phyloP scores from a whole-genome alignment of 2,797 vertebrate genomes.

The Tenualosa ilisha region DNA sequence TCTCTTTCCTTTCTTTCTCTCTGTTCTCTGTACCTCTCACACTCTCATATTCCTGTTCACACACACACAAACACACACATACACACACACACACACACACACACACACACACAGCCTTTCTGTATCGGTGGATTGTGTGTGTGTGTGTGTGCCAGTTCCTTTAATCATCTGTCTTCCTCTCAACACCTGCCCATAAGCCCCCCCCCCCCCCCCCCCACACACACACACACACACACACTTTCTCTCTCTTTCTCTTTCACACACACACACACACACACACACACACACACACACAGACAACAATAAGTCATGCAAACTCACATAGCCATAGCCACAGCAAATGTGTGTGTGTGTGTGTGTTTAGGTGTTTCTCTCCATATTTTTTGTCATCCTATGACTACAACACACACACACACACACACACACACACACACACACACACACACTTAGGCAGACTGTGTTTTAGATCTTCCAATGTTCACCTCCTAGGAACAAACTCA shows the following conservation, averaged over 20 bases:
- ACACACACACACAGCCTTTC: constrained; percentile 4
- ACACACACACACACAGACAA: background rate
- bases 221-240: background rate
- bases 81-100: constrained; percentile 8
- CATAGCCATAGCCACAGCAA: too few relatives aligned
- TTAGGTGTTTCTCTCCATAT: too few relatives aligned
- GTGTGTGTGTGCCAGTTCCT: constrained; percentile 15
- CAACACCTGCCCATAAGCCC: background rate
- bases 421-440: background rate
- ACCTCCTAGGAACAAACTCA: background rate
- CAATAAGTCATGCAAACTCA: background rate
- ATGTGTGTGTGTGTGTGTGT: background rate
- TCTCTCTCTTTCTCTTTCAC: background rate
- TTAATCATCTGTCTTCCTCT: background rate
- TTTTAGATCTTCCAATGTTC: background rate
- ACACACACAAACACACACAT: background rate
- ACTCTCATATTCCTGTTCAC: too few relatives aligned
- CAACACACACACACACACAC: background rate
- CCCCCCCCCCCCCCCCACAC: background rate
- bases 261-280: background rate
- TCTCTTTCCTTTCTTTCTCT: background rate
- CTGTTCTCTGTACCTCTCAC: too few relatives aligned
- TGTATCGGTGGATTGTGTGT: background rate
- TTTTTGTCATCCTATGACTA: too few relatives aligned
- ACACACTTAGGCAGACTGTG: background rate